Evolutionary conservation across 2,113 vertebrate genomes (phyloP), one percentile per base, ranked within the genome.

Genomic region (Bostrychus sinensis): DNA sequence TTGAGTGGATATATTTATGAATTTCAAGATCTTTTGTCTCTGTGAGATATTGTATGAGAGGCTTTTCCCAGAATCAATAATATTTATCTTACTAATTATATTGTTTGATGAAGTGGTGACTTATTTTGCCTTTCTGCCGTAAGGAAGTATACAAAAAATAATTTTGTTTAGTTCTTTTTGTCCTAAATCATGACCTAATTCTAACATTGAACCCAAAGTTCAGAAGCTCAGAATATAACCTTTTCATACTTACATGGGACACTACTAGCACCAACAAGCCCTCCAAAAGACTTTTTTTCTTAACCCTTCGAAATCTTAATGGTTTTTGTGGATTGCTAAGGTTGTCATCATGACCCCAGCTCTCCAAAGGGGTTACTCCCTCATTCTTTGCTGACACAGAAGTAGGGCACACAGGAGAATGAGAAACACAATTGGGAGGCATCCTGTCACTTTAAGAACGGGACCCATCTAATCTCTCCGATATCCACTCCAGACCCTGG

Each of bases 391-490:
- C 78, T 66, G 84, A 88, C 78, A 79, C 68, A 87, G 85, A 91
- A 89, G 81, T 92, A 91, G 91, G 86, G 72, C 91, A 92, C 72
- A 73, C 66, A 22, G 28, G 46, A 80, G 87, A 89, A 88, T 79
- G 72, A 77, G 62, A 56, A 78, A 81, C 80, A 83, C 83, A 78
- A 86, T 84, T 70, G 81, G 75, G 73, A 86, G 89, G 87, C 88
- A 78, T 87, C 92, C 92, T 94, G 92, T 89, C 84, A 64, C 89
- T 93, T 92, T 91, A 94, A 90, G 91, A 88, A 89, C 89, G 86
- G 87, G 83, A 88, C 88, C 88, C 88, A 75, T 89, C 91, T 94
- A 93, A 93, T 95, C 93, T 94, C 84, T 83, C 87, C 87, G 89
- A 48, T 76, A 92, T 92, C 90, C 91, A 94, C 92, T 95, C 48